These are phyloP conservation scores for Creontiades dilutus DNA, from an alignment of 2,888 invertebrate species.

Conservation along the genomic window DNA sequence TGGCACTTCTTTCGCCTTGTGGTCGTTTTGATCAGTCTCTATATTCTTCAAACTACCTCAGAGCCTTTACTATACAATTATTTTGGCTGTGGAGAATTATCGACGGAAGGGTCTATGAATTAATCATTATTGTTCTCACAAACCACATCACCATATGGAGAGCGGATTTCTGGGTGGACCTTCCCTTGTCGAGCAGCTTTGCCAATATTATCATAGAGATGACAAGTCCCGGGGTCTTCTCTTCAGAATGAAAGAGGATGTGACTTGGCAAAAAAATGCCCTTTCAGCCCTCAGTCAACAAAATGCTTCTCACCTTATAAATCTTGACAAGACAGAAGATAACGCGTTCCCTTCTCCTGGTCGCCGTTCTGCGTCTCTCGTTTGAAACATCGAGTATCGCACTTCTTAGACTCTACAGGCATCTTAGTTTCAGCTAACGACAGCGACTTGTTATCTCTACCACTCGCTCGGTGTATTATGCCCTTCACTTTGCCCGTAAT, in stretches of 20 bases:
- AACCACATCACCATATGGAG: no score
- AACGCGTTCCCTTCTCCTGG: background rate
- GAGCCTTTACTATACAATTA: no score
- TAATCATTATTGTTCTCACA: no score
- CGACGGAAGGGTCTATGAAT: no score
- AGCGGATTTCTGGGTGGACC: background rate
- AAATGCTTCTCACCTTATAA: constrained; percentile 16
- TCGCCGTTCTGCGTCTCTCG: background rate
- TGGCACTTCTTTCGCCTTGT: no score
- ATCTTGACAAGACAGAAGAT: background rate
- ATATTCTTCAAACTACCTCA: no score
- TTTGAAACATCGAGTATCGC: background rate
- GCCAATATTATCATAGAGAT: background rate
- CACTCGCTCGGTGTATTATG: background rate
- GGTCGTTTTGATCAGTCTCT: no score
- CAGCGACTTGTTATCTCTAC: background rate
- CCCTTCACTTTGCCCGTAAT: no score
- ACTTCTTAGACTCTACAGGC: background rate
- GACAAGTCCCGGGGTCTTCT: background rate
- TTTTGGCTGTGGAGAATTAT: no score
- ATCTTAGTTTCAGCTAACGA: background rate
- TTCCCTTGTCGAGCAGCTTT: background rate
- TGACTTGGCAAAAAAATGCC: constrained; percentile 20
- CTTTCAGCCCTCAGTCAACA: background rate
- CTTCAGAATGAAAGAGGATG: background rate